Conservation (phyloP, 2,113 vertebrate genomes). For the Protobothrops flavoviridis region DNA sequence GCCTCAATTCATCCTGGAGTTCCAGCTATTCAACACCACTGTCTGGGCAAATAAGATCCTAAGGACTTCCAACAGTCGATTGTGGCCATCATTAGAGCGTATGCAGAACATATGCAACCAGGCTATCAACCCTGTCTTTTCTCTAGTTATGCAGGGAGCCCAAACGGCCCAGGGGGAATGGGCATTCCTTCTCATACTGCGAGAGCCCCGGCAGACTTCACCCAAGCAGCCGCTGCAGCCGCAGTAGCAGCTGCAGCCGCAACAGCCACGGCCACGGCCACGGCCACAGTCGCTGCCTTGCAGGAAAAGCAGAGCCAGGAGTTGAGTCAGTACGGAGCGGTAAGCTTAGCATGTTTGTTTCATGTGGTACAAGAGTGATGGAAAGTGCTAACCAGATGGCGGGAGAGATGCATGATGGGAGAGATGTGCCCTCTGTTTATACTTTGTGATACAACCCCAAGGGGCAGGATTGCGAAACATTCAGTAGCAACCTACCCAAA, state of each 20-base stretch:
- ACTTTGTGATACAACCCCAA: not conserved
- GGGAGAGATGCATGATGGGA: not conserved
- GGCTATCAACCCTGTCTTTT: not conserved
- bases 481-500: not conserved
- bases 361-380: not conserved
- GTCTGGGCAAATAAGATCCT: not conserved
- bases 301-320: constrained; percentile 98
- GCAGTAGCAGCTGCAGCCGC: constrained; percentile 89
- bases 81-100: not conserved
- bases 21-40: too few species aligned
- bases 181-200: constrained; percentile 76
- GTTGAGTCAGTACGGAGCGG: constrained; percentile 85
- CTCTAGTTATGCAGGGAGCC: constrained; percentile 79
- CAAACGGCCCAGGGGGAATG: constrained; percentile 73
- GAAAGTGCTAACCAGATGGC: not conserved
- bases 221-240: constrained; percentile 86
- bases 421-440: not conserved
- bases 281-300: constrained; percentile 89
- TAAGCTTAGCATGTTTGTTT: constrained; percentile 62
- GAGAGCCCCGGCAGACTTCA: constrained; percentile 87
- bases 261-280: constrained; percentile 91
- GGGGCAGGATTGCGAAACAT: not conserved
- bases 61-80: not conserved
- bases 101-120: not conserved
- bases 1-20: too few species aligned